Base-by-base conservation (phyloP, 2,797 vertebrate species). In the Mionectes olivaceus region DNA sequence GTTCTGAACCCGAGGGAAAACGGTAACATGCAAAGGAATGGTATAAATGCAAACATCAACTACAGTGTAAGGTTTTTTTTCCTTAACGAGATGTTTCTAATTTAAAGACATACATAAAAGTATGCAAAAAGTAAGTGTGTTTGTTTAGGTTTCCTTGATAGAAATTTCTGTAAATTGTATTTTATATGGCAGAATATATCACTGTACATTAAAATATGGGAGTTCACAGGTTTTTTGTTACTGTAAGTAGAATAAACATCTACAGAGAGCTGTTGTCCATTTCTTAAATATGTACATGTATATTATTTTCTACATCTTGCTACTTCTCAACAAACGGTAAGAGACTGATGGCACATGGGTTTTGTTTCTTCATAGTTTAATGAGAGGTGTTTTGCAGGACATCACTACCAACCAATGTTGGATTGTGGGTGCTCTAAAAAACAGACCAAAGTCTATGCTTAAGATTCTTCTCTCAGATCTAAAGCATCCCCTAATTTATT, bases 171-270 rank as follows among this genome's bases (percentile, higher is more conserved):
- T 98, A 97, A 97, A 97, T 97, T 98, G 97, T 97, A 97, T 98
- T 98, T 98, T 98, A 97, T 98, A 98, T 97, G 96, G 94, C 95
- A 97, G 84, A 98, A 82, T 97, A 92, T 97, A 97, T 97, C 93
- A 95, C 96, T 98, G 97, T 97, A 98, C 96, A 97, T 97, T 96
- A 92, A 96, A 97, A 97, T 93, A 95, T 47, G 96, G 83, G 91
- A 96, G 97, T 96, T 95, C 84, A 93, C 96, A 97, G 95, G 92
- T 97, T 97, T 97, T 98, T 98, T 98, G 97, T 98, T 98, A 98
- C 97, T 97, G 95, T 97, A 97, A 97, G 97, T 97, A 98, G 97
- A 98, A 98, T 98, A 98, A 98, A 98, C 94, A 96, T 87, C 97
- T 97, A 94, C 96, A 91, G 90, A 95, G 90, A 94, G 50, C 81